Base-by-base conservation (phyloP, 2,113 vertebrate genomes). In the human region DNA sequence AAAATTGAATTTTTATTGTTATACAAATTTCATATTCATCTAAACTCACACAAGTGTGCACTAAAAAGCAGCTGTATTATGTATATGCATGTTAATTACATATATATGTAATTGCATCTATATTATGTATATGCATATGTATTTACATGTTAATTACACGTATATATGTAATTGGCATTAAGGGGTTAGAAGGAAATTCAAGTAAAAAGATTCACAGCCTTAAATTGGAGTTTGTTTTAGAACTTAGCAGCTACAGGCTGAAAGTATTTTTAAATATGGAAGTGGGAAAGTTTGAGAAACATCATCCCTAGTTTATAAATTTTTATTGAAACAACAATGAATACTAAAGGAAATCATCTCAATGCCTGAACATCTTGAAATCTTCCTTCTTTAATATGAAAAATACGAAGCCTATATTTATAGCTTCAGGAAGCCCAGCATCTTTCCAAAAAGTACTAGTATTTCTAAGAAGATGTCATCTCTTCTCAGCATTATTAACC, bases 271-370 rank as follows among this genome's bases (percentile, higher is more conserved):
- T 78, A 70, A 70, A 48, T 43, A 55, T 22, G 20, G 32, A 76
- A 12, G 55, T 38, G 27, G 38, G 25, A 40, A 94, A 64, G 10
- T 81, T 55, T 66, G 64, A 48, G 52, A 75, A 86, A 80, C 8
- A 64, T 83, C 20, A 52, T 72, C 48, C 8, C 20, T 84, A 72
- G 25, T 72, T 85, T 25, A 43, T 43, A 72, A 14, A 14, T 66
- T 85, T 80, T 66, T 45, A 66, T 8, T 90, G 23, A 85, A 90
- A 73, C 12, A 85, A n/a, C 40, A 79, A 30, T 72, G 32, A 59
- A 50, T 48, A 82, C 17, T 82, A 66, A 90, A 88, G 73, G 55
- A 88, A 96, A 82, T 76, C n/a, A 81, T 94, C 25, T 82, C 72
- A 59, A 57, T 50, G 22, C 66, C 57, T 40, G 35, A 48, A 82